Percentiles rank a stretch among this genome's conserved stretches.
Conservation (phyloP, 2,797 vertebrate genomes). For the Rhincodon typus region DNA sequence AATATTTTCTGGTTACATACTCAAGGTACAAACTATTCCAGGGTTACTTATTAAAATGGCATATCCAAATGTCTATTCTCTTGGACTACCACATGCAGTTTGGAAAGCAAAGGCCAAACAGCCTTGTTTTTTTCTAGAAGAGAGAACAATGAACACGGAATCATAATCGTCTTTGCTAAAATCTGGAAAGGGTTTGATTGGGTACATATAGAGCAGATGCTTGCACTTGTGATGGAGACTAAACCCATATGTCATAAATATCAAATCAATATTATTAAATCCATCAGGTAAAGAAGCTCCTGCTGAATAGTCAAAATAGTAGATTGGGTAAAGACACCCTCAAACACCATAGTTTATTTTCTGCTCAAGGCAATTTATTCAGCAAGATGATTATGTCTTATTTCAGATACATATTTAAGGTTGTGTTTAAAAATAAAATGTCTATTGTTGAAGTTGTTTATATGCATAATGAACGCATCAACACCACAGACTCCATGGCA, state of each 20-base stretch:
- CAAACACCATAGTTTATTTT: background rate
- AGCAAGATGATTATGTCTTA: background rate
- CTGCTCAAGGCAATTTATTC: background rate
- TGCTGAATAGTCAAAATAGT: no score
- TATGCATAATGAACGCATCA: no score
- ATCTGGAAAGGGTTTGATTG: background rate
- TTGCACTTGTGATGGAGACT: background rate
- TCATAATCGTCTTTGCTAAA: background rate
- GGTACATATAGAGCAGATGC: background rate
- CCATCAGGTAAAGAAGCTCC: background rate
- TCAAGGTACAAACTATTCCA: background rate
- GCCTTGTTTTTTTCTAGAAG: background rate
- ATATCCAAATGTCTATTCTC: background rate
- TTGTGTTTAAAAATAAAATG: background rate
- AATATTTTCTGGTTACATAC: background rate
- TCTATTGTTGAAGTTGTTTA: background rate
- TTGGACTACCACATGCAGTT: background rate
- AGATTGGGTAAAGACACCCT: background rate
- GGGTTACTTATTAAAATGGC: no score
- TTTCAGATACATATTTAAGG: background rate
- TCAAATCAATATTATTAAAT: no score
- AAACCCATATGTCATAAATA: background rate
- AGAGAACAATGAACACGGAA: background rate
- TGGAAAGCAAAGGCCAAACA: background rate
- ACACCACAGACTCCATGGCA: no score